These are phyloP conservation scores for Anisognathus igniventris DNA, from an alignment of 2,797 vertebrate genomes.

Conservation along the genomic window DNA sequence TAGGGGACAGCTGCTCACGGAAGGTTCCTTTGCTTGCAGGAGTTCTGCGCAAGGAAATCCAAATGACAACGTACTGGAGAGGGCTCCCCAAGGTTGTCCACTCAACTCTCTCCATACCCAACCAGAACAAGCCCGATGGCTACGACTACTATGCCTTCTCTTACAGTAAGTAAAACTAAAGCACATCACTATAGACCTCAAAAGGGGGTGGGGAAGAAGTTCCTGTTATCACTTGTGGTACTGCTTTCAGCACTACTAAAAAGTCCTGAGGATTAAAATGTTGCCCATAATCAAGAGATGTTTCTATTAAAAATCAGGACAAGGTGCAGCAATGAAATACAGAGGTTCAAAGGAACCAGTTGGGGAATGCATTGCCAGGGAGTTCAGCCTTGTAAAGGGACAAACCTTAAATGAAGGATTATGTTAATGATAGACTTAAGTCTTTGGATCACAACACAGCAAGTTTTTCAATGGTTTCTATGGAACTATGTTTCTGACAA, in stretches of 20 bases:
- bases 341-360: neutral
- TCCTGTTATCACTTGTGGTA: neutral
- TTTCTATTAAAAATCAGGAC: neutral
- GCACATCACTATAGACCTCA: neutral
- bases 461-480: neutral
- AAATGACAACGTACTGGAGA: conserved; percentile 69
- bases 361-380: neutral
- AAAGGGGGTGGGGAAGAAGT: neutral
- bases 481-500: neutral
- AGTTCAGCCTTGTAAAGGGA: neutral
- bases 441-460: neutral
- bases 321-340: neutral
- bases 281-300: neutral
- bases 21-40: conserved; percentile 44
- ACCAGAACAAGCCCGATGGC: conserved; percentile 75
- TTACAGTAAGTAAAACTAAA: conserved; percentile 78
- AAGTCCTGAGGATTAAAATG: neutral
- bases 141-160: conserved; percentile 90
- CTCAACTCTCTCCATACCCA: conserved; percentile 85
- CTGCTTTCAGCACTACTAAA: neutral
- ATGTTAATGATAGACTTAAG: neutral
- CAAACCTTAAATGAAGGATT: neutral
- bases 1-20: neutral
- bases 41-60: conserved; percentile 75
- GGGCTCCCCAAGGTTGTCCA: conserved; percentile 78